Conservation (phyloP, 2,113 vertebrate genomes). For the Salvator merianae region DNA sequence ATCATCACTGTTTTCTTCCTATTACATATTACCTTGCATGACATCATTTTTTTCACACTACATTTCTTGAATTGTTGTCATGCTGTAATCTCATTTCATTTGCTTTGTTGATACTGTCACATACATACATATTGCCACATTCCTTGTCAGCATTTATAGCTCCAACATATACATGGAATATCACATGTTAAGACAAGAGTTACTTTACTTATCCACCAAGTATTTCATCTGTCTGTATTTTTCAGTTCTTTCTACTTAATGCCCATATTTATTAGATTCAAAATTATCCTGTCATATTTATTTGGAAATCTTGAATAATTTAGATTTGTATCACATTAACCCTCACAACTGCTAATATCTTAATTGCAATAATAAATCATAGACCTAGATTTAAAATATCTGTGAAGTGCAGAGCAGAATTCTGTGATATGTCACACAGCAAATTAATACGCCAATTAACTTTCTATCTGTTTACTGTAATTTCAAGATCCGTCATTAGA, state of each 20-base stretch:
- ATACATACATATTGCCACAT: slow-evolving; percentile 48
- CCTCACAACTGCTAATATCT: slow-evolving; percentile 28
- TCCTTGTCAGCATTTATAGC: not conserved
- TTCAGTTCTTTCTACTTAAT: slow-evolving; percentile 16
- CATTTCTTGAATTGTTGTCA: not conserved
- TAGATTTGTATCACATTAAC: slow-evolving; percentile 43
- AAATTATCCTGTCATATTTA: slow-evolving; percentile 6
- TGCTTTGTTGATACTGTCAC: slow-evolving; percentile 50
- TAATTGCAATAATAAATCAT: slow-evolving; percentile 21
- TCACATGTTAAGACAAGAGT: not conserved
- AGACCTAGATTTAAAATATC: slow-evolving; percentile 14
- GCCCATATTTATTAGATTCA: slow-evolving; percentile 9
- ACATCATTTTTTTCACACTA: not conserved
- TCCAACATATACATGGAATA: not conserved
- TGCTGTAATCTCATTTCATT: slow-evolving; percentile 27
- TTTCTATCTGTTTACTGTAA: slow-evolving; percentile 29
- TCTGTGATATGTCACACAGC: slow-evolving; percentile 13
- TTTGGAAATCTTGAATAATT: slow-evolving; percentile 25
- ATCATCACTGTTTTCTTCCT: slow-evolving; percentile 43
- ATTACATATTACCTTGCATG: slow-evolving; percentile 10
- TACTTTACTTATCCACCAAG: not conserved
- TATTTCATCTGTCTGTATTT: not conserved
- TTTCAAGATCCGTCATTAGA: slow-evolving; percentile 28
- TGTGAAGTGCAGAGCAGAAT: slow-evolving; percentile 31
- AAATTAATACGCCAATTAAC: slow-evolving; percentile 40